Percentiles rank a stretch among this genome's conserved stretches.
Evolutionary conservation across 2,888 invertebrate genomes (phyloP).

Genomic region (Marasmarcha lunaedactyla): DNA sequence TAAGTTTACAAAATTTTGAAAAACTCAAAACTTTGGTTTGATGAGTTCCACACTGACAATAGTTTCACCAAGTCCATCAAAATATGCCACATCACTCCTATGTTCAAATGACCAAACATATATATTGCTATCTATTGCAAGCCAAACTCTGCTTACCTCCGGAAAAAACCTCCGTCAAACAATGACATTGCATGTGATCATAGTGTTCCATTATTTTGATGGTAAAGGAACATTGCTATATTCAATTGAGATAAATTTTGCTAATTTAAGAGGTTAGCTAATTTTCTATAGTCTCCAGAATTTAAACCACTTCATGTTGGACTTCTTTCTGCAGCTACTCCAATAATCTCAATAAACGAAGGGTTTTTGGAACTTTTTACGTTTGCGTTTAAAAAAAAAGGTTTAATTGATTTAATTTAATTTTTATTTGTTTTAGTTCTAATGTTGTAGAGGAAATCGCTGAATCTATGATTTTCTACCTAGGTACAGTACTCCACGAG

Average conservation of each 20-base stretch:
- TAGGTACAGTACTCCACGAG: no score
- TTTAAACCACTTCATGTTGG: slow-evolving; percentile 91
- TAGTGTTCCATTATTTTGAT: slow-evolving; percentile 93
- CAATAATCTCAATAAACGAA: slow-evolving; percentile 77
- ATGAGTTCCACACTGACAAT: slow-evolving; percentile 94
- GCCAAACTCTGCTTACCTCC: slow-evolving; percentile 95
- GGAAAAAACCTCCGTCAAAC: slow-evolving; percentile 98
- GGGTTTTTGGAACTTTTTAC: no score
- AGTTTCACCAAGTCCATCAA: slow-evolving; percentile 94
- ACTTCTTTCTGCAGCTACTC: slow-evolving; percentile 74
- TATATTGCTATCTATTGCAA: slow-evolving; percentile 97
- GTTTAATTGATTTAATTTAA: no score
- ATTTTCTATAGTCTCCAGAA: slow-evolving; percentile 90
- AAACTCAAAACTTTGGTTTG: slow-evolving; percentile 88
- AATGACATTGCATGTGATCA: slow-evolving; percentile 94
- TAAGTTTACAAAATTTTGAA: slow-evolving; percentile 91
- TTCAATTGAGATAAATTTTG: slow-evolving; percentile 82
- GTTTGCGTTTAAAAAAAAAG: no score
- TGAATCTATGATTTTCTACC: no score
- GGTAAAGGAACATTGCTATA: slow-evolving; percentile 87
- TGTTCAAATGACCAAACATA: slow-evolving; percentile 98
- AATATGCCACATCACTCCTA: slow-evolving; percentile 95
- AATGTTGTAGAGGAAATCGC: no score
- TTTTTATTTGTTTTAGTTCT: no score
- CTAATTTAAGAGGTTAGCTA: slow-evolving; percentile 77